These are phyloP conservation scores for Neomonachus schauinslandi DNA, from an alignment of 2,113 vertebrate genomes.

Conservation along the genomic window DNA sequence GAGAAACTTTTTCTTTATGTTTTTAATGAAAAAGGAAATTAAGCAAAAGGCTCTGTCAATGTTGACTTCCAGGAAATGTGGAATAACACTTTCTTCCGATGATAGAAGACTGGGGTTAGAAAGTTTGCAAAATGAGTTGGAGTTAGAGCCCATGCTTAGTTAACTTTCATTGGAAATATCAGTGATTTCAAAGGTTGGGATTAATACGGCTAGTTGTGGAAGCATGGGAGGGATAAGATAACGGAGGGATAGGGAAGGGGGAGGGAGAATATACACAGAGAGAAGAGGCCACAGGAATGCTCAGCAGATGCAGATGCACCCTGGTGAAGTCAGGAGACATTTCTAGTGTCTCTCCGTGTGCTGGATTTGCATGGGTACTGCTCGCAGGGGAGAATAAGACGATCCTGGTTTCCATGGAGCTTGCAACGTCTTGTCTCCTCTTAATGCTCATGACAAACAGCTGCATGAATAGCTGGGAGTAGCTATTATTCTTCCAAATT, in stretches of 20 bases:
- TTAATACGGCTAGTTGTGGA: background rate
- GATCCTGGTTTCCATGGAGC: background rate
- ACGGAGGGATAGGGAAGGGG: too few relatives aligned
- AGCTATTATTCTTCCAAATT: background rate
- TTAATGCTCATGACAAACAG: background rate
- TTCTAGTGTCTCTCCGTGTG: background rate
- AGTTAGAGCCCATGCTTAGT: background rate
- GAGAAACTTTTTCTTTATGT: background rate
- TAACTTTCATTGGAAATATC: background rate
- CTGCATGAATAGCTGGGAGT: background rate
- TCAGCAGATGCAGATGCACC: background rate
- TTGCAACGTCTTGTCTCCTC: background rate
- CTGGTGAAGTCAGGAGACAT: background rate
- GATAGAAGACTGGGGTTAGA: background rate
- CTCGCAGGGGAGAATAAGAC: background rate
- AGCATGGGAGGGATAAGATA: too few relatives aligned
- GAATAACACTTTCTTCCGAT: rapidly evolving
- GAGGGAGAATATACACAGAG: background rate
- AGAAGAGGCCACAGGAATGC: background rate
- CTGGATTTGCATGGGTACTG: background rate
- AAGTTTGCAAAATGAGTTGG: background rate
- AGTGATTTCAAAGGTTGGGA: too few relatives aligned
- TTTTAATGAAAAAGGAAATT: background rate
- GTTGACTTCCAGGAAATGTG: rapidly evolving
- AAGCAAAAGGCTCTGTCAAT: background rate